These are phyloP conservation scores for Hiodon alosoides DNA, from an alignment of 2,113 vertebrate genomes.

Conservation along the genomic window DNA sequence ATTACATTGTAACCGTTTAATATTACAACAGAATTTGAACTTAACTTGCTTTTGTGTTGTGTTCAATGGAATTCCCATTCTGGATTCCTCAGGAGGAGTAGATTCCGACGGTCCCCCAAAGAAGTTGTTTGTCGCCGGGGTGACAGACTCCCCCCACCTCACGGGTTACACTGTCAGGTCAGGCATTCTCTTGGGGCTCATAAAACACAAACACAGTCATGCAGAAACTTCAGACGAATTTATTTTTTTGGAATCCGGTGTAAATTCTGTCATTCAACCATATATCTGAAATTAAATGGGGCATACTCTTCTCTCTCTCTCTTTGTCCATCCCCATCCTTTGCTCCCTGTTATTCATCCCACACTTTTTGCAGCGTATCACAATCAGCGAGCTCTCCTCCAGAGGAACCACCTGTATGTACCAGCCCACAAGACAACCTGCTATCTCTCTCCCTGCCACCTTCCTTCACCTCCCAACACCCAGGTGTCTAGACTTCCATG, in stretches of 20 bases:
- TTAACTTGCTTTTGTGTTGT: not conserved
- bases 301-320: not conserved
- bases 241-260: not conserved
- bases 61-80: not conserved
- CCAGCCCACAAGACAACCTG: constrained; percentile 44
- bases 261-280: no score
- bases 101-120: constrained; percentile 71
- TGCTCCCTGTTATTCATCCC: not conserved
- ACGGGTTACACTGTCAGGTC: constrained; percentile 64
- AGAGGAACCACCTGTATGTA: constrained; percentile 33
- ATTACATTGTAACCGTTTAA: not conserved
- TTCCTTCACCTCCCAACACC: constrained; percentile 52
- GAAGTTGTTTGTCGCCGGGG: constrained; percentile 71
- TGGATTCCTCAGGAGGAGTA: constrained; percentile 53
- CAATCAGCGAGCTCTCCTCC: constrained; percentile 51
- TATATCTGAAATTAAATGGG: no score
- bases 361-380: constrained; percentile 48
- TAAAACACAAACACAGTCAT: not conserved
- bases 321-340: not conserved
- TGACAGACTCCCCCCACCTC: constrained; percentile 58
- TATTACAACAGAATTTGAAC: no score
- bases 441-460: constrained; percentile 55
- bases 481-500: constrained; percentile 42
- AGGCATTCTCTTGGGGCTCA: constrained; percentile 11
- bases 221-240: not conserved